These are phyloP conservation scores for Arizona elegans DNA, from an alignment of 2,113 vertebrate genomes.

Conservation along the genomic window DNA sequence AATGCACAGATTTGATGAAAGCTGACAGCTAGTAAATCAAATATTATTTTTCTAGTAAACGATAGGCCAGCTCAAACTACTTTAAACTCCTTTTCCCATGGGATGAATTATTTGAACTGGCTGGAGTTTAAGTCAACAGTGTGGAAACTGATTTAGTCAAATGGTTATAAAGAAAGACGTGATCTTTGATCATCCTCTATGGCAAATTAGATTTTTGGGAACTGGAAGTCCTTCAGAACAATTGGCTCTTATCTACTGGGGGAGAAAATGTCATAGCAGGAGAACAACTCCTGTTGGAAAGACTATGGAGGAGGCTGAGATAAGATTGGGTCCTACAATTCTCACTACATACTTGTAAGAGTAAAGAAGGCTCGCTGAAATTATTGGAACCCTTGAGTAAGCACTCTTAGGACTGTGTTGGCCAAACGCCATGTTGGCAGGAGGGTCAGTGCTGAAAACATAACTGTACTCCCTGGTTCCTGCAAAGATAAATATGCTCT, in stretches of 20 bases:
- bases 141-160: slow-evolving; percentile 53
- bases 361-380: not conserved
- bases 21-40: slow-evolving; percentile 69
- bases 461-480: not conserved
- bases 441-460: not conserved
- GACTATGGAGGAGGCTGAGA: slow-evolving; percentile 17
- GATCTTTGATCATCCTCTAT: slow-evolving; percentile 62
- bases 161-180: slow-evolving; percentile 57
- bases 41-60: slow-evolving; percentile 66
- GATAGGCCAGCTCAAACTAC: slow-evolving; percentile 47
- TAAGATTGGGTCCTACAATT: slow-evolving; percentile 53
- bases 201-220: slow-evolving; percentile 58
- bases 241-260: slow-evolving; percentile 49
- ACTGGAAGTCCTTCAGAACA: slow-evolving; percentile 59
- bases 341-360: not conserved
- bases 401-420: slow-evolving; percentile 16
- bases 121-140: slow-evolving; percentile 61
- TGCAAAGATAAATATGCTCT: not conserved
- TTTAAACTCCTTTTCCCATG: slow-evolving; percentile 69
- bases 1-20: slow-evolving; percentile 58
- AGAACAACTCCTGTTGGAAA: slow-evolving; percentile 51
- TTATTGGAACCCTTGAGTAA: not conserved
- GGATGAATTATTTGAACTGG: slow-evolving; percentile 59
- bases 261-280: slow-evolving; percentile 40
- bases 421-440: not conserved